phyloP scores from a whole-genome alignment of 2,888 invertebrate genomes.

The Nesidiocoris tenuis region DNA sequence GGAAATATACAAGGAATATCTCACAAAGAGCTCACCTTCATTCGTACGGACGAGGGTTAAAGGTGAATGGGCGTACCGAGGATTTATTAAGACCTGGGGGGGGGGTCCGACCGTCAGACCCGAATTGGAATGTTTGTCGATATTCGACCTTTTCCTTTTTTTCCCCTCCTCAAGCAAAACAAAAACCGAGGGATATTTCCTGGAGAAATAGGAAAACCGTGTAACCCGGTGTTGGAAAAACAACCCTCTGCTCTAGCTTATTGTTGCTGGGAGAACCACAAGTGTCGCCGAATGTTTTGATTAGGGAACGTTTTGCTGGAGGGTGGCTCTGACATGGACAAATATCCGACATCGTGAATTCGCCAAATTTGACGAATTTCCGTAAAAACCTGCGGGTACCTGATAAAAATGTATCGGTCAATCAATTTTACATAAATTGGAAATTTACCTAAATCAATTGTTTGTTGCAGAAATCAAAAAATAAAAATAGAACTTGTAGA shows the following conservation, averaged over 20 bases:
- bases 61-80: background rate
- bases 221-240: background rate
- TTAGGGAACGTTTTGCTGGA: background rate
- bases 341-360: no score
- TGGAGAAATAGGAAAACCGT: background rate
- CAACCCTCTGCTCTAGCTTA: background rate
- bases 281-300: background rate
- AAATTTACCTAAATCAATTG: no score
- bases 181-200: background rate
- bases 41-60: background rate
- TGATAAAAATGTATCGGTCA: no score
- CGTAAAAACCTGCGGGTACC: no score
- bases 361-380: no score
- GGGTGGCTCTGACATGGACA: no score
- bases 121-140: background rate
- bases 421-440: no score
- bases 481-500: no score
- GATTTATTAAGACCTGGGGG: background rate
- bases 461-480: no score
- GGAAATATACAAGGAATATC: background rate
- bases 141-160: background rate
- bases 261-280: background rate
- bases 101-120: no score
- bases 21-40: background rate
- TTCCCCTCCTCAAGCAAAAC: background rate